These are phyloP conservation scores for Hesperophylax magnus DNA, from an alignment of 1,140 invertebrate species.

Conservation along the genomic window DNA sequence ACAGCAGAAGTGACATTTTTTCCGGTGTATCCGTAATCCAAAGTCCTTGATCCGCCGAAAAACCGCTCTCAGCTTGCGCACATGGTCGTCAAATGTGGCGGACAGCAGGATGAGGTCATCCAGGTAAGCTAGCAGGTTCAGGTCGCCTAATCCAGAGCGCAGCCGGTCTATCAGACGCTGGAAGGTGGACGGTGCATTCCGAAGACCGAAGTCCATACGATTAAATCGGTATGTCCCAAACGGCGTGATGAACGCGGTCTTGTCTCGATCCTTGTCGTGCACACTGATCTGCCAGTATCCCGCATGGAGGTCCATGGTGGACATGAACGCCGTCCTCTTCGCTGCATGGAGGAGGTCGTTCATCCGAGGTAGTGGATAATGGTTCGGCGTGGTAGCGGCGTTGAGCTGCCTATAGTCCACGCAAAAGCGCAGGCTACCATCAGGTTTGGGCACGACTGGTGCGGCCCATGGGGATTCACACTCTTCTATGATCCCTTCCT, in stretches of 20 bases:
- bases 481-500: slow-evolving; percentile 61
- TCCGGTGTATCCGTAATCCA: slow-evolving; percentile 60
- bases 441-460: slow-evolving; percentile 61
- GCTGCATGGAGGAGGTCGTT: slow-evolving; percentile 64
- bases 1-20: slow-evolving; percentile 64
- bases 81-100: slow-evolving; percentile 61
- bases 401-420: slow-evolving; percentile 63
- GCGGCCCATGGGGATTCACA: slow-evolving; percentile 62
- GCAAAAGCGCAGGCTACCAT: slow-evolving; percentile 60
- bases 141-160: slow-evolving; percentile 50
- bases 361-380: slow-evolving; percentile 66
- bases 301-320: slow-evolving; percentile 61
- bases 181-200: slow-evolving; percentile 63
- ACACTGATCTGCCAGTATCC: slow-evolving; percentile 64
- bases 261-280: slow-evolving; percentile 57
- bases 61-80: slow-evolving; percentile 60
- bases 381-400: slow-evolving; percentile 59
- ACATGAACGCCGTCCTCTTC: slow-evolving; percentile 59
- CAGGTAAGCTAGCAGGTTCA: slow-evolving; percentile 62
- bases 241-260: slow-evolving; percentile 65
- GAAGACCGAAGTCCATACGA: slow-evolving; percentile 66
- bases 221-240: slow-evolving; percentile 63
- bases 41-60: slow-evolving; percentile 60
- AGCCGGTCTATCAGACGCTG: slow-evolving; percentile 61
- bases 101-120: slow-evolving; percentile 66